Base-by-base conservation (phyloP, 2,113 vertebrate genomes). In the Mustela nigripes region DNA sequence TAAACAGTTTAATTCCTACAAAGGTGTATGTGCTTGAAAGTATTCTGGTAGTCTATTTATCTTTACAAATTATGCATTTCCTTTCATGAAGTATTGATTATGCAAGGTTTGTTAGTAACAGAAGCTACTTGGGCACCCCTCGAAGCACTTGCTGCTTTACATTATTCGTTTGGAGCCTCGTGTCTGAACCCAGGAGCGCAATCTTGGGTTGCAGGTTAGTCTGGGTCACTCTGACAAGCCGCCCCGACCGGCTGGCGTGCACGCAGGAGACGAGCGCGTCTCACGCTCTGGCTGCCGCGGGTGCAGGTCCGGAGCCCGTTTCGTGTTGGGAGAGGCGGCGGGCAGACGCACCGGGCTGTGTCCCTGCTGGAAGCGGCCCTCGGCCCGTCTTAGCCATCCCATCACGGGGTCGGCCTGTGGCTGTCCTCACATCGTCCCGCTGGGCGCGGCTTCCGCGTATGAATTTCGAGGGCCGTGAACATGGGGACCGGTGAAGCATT, bases 111-210 rank as follows among this genome's bases (percentile, higher is more conserved):
- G 2, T 62, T 15, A 12, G 79, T 15, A 3, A 50, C 31, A 9
- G 22, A 3, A 21, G 19, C 11, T 2, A 2, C 2, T 10, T 11
- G 28, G 1, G 42, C 2, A 1, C 0, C 7, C 1, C 1, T 0
- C 1, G 10, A 15, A 73, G 15, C 14, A 42, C 15, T 16, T 5
- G n/a, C 53, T 2, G 0, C 6, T 14, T 31, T 1, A 11, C 19
- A 1, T 4, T 3, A 24, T 9, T 33, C 31, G 2, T 1, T 8
- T 26, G 21, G 31, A 71, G 16, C 11, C 39, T 60, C 36, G 22
- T 2, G 0, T 24, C n/a, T 19, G 19, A 33, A 26, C 42, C 16
- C 2, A 2, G 65, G 28, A 5, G 5, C 15, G 28, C 45, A 1
- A 0, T 7, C 63, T 14, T 31, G 15, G 4, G 14, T 7, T 14